Conservation (phyloP, 1,140 invertebrate genomes). For the Macrostomum lignano region DNA sequence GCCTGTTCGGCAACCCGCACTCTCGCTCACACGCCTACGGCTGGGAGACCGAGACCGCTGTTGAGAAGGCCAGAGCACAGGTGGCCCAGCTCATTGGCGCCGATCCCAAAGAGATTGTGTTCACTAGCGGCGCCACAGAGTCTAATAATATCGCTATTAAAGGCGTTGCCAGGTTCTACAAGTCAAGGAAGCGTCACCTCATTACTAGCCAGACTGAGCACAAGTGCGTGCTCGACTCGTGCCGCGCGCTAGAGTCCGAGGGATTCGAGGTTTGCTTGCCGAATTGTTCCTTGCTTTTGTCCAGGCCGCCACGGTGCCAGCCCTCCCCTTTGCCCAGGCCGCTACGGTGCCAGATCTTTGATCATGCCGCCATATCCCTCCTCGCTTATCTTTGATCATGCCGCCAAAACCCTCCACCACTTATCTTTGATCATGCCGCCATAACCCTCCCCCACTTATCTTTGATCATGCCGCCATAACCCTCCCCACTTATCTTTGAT, state of each 20-base stretch:
- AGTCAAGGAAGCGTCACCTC: slow-evolving; percentile 68
- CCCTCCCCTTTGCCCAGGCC: too few species aligned
- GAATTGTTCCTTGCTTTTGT: too few species aligned
- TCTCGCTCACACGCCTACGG: slow-evolving; percentile 91
- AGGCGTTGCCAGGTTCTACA: slow-evolving; percentile 71
- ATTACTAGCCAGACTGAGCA: slow-evolving; percentile 97
- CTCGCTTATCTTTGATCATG: too few species aligned
- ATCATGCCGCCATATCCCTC: too few species aligned
- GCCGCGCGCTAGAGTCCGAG: slow-evolving; percentile 65
- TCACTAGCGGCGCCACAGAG: slow-evolving; percentile 94
- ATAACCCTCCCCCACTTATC: too few species aligned
- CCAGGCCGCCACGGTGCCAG: too few species aligned
- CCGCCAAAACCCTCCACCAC: too few species aligned
- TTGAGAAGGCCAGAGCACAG: slow-evolving; percentile 67
- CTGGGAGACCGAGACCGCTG: slow-evolving; percentile 89
- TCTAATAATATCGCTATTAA: slow-evolving; percentile 93
- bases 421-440: too few species aligned
- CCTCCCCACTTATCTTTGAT: too few species aligned
- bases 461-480: too few species aligned
- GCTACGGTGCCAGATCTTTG: too few species aligned
- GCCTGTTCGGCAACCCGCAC: slow-evolving; percentile 83
- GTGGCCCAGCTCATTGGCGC: slow-evolving; percentile 68
- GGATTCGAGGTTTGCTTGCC: slow-evolving; percentile 72
- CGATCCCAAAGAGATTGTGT: slow-evolving; percentile 90
- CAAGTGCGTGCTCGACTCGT: slow-evolving; percentile 96